These are phyloP conservation scores for Balearica regulorum DNA, from an alignment of 2,797 vertebrate species.

Conservation along the genomic window DNA sequence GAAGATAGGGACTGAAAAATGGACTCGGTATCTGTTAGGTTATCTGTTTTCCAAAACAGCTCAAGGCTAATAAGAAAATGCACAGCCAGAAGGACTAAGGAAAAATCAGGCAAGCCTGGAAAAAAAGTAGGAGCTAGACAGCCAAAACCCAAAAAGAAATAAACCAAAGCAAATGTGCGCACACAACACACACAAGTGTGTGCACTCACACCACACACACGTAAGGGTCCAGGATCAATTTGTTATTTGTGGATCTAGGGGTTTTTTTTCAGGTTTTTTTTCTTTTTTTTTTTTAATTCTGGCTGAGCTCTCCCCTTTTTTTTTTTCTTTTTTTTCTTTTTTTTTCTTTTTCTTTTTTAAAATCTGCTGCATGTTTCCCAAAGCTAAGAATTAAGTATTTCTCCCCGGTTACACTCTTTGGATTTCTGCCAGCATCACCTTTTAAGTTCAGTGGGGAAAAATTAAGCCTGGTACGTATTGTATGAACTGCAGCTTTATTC, in stretches of 20 bases:
- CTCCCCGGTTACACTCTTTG: slow-evolving; percentile 56
- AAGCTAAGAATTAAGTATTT: slow-evolving; percentile 54
- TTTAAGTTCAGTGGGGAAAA: slow-evolving; percentile 61
- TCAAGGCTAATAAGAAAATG: slow-evolving; percentile 62
- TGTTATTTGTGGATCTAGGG: slow-evolving; percentile 19
- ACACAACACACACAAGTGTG: slow-evolving; percentile 20
- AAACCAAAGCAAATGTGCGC: slow-evolving; percentile 43
- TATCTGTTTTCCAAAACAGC: slow-evolving; percentile 58
- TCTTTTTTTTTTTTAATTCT: background rate
- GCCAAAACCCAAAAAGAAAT: slow-evolving; percentile 56
- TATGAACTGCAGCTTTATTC: slow-evolving; percentile 58
- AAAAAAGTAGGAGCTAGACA: slow-evolving; percentile 61
- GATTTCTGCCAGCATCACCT: slow-evolving; percentile 57
- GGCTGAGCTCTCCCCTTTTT: background rate
- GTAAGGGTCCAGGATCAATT: slow-evolving; percentile 46
- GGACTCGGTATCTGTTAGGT: slow-evolving; percentile 53
- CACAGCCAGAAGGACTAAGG: slow-evolving; percentile 63
- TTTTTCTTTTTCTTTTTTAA: background rate
- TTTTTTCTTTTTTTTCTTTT: no score
- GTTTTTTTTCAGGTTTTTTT: no score
- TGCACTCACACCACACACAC: slow-evolving; percentile 18
- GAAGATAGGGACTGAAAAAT: slow-evolving; percentile 60
- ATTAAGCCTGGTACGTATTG: slow-evolving; percentile 56
- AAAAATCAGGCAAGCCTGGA: slow-evolving; percentile 64
- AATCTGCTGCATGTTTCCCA: slow-evolving; percentile 37